Evolutionary conservation across 2,888 invertebrate species (phyloP), one percentile per base, ranked within the genome.

Genomic region (Aradus depressus): DNA sequence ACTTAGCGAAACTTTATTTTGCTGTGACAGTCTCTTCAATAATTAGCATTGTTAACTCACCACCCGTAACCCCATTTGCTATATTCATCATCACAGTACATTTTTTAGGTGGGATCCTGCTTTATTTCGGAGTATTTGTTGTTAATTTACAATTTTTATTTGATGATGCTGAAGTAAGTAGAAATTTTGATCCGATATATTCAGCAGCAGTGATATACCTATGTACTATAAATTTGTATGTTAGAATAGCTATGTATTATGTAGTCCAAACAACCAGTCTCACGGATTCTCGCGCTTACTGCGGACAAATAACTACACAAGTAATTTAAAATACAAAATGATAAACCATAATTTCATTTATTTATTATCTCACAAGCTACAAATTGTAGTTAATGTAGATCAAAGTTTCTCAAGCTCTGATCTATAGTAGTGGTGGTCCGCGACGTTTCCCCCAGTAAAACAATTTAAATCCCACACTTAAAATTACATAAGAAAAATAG

Each of bases 21-120:
- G 8, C 44, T 4, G 54, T 54, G 12, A 31, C 35, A 1, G 1
- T 48, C 4, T 43, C 48, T 10, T 31, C 54, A 18, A 38, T 32
- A 6, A 14, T 51, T 14, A 37, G 47, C 26, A 35, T 54, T 22
- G 6, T 50, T 1, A 16, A 32, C 22, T n/a, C 19, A 4, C 32
- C 37, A 6, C 38, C 50, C 4, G n/a, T 23, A 8, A 31, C 39
- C 10, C 22, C 22, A 3, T n/a, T 43, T 3, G 22, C 28, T 4
- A 14, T 31, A 12, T 8, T 35, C n/a, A n/a, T 41, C 18, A 23
- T 51, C 2, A 43, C 52, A 1, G 14, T 51, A 6, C 47, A 51
- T 14, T 19, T 54, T 22, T 54, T 51, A 18, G 54, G 54, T 3
- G 54, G 54, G 1, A 44, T 51, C n/a, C 18, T 51, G 4, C 26